phyloP scores from a whole-genome alignment of 1,140 invertebrate genomes.

The Chironomus tepperi region DNA sequence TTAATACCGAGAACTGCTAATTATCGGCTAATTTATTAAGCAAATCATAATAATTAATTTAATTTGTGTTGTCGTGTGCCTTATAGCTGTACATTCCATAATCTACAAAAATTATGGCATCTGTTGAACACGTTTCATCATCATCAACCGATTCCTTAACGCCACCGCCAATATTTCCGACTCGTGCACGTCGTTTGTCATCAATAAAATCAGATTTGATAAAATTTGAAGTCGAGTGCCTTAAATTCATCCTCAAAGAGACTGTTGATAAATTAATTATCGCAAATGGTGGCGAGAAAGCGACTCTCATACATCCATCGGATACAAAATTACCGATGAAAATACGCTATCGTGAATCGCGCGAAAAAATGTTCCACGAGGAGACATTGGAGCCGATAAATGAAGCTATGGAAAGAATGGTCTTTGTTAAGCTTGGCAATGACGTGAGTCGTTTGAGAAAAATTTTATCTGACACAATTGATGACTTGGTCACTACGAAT shows the following conservation, averaged over 20 bases:
- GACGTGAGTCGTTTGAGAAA: not conserved
- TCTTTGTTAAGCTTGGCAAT: conserved; percentile 16
- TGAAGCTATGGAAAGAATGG: conserved; percentile 19
- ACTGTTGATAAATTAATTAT: conserved; percentile 1
- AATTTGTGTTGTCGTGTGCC: no score
- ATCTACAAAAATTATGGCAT: not conserved
- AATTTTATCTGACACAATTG: not conserved
- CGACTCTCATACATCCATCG: conserved; percentile 6
- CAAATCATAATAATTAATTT: no score
- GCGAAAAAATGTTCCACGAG: conserved; percentile 4
- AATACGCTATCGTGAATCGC: conserved; percentile 18
- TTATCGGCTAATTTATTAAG: no score
- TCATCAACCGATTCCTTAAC: not conserved
- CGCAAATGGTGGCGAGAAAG: not conserved
- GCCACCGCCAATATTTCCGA: not conserved
- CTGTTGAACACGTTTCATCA: not conserved
- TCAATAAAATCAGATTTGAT: not conserved
- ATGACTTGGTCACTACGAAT: not conserved
- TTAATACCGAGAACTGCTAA: no score
- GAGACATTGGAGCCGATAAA: not conserved
- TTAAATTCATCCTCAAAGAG: not conserved
- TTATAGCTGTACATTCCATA: no score
- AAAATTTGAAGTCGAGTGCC: conserved; percentile 15
- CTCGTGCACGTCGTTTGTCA: not conserved
- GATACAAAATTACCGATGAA: conserved; percentile 16